Conservation (phyloP, 37 sponge, comb jelly and placozoan species). For the Ianthella basta region DNA sequence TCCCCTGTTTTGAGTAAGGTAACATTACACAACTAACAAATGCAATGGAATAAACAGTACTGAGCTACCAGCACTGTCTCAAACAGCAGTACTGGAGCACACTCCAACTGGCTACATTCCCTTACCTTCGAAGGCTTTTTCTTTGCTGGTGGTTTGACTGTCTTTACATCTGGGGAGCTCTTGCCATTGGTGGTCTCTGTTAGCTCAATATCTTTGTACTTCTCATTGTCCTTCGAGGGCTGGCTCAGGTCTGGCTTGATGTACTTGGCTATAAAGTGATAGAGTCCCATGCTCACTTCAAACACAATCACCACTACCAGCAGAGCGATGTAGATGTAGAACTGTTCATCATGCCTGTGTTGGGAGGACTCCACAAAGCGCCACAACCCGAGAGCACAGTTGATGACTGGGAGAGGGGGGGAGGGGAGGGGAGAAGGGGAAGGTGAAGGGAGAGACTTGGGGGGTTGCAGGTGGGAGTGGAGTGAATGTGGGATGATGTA, state of each 20-base stretch:
- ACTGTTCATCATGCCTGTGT: background rate
- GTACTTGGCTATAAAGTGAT: conserved; percentile 27
- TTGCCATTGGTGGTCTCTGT: background rate
- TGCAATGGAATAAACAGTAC: too few species aligned
- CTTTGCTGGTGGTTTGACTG: background rate
- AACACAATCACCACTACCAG: background rate
- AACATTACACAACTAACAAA: too few species aligned
- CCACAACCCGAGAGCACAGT: conserved; percentile 31
- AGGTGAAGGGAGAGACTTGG: too few species aligned
- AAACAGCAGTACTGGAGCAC: too few species aligned
- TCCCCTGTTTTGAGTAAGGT: too few species aligned
- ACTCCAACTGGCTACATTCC: background rate
- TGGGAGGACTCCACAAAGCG: background rate
- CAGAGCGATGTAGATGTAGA: background rate
- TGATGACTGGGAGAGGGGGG: background rate
- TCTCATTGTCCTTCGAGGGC: background rate
- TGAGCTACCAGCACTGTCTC: too few species aligned
- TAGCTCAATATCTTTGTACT: background rate
- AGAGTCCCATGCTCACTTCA: conserved; percentile 18
- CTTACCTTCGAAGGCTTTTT: conserved; percentile 17
- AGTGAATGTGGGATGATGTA: too few species aligned
- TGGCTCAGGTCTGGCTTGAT: background rate
- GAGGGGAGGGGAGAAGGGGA: too few species aligned
- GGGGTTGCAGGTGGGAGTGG: too few species aligned
- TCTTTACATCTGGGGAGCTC: background rate